These are phyloP conservation scores for Trachelus iudaicus DNA, from an alignment of 2,888 invertebrate species.

Conservation along the genomic window DNA sequence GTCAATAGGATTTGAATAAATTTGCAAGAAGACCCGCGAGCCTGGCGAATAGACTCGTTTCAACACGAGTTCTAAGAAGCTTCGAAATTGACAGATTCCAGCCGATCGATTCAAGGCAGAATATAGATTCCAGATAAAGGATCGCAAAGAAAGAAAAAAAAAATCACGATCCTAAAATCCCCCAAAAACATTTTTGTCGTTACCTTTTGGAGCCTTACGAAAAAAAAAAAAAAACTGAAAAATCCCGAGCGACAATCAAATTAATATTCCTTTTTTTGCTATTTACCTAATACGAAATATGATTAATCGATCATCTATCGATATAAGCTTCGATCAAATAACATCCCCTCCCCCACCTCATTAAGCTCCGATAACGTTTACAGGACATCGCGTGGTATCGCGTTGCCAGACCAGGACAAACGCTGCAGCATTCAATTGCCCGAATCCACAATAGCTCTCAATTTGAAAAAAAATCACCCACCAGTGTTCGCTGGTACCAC, in stretches of 20 bases:
- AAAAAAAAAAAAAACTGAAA: background rate
- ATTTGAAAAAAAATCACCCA: background rate
- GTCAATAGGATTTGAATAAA: conserved; percentile 21
- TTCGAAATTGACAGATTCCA: conserved; percentile 1
- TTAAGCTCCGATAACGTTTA: background rate
- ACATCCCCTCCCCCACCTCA: conserved; percentile 4
- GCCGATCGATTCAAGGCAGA: background rate
- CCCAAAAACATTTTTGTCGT: background rate
- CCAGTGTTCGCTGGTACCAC: background rate
- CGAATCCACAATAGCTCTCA: background rate
- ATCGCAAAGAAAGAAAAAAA: background rate
- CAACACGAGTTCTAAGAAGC: conserved; percentile 10
- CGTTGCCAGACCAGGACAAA: conserved; percentile 11
- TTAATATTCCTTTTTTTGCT: background rate
- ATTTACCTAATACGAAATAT: conserved; percentile 12
- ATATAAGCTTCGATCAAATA: background rate
- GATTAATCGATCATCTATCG: conserved; percentile 20
- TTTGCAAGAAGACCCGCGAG: conserved; percentile 20
- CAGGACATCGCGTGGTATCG: conserved; percentile 1
- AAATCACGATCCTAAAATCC: background rate
- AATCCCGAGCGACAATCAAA: background rate
- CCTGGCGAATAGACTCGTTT: conserved; percentile 16
- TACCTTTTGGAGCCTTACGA: background rate
- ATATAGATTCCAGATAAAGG: background rate
- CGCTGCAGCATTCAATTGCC: background rate